phyloP scores from a whole-genome alignment of 2,888 invertebrate species.

The Andrena marginata region DNA sequence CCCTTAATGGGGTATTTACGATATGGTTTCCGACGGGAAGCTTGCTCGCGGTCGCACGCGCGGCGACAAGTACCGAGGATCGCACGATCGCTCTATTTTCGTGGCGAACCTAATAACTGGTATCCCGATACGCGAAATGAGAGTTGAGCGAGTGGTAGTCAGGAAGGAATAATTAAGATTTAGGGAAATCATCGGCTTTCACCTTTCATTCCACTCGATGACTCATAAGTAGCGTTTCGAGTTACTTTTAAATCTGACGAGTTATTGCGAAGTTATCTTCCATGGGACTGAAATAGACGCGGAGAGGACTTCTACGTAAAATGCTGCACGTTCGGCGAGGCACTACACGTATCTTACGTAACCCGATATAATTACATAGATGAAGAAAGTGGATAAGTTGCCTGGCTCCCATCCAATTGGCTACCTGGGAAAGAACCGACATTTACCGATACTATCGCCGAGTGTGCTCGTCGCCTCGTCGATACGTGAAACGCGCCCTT shows the following conservation, averaged over 20 bases:
- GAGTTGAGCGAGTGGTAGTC: not conserved
- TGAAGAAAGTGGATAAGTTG: conserved; percentile 38
- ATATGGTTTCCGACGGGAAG: conserved; percentile 49
- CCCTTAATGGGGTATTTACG: conserved; percentile 51
- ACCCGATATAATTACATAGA: conserved; percentile 49
- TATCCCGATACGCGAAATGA: not conserved
- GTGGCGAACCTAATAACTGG: not conserved
- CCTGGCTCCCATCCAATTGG: conserved; percentile 47
- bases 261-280: not conserved
- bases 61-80: not conserved
- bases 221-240: too few relatives aligned
- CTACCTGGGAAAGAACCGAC: conserved; percentile 52
- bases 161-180: not conserved
- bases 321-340: not conserved
- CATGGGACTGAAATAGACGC: not conserved
- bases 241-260: not conserved
- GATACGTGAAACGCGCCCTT: conserved; percentile 4
- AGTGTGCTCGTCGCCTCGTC: conserved; percentile 3
- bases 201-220: not conserved
- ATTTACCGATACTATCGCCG: conserved; percentile 31
- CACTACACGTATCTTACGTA: conserved; percentile 21
- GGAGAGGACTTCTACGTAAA: not conserved
- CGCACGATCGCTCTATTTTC: conserved; percentile 8
- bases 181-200: not conserved
- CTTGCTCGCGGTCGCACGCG: not conserved